Evolutionary conservation across 2,888 invertebrate species (phyloP).

Genomic region (Cordylochernes scorpioides): DNA sequence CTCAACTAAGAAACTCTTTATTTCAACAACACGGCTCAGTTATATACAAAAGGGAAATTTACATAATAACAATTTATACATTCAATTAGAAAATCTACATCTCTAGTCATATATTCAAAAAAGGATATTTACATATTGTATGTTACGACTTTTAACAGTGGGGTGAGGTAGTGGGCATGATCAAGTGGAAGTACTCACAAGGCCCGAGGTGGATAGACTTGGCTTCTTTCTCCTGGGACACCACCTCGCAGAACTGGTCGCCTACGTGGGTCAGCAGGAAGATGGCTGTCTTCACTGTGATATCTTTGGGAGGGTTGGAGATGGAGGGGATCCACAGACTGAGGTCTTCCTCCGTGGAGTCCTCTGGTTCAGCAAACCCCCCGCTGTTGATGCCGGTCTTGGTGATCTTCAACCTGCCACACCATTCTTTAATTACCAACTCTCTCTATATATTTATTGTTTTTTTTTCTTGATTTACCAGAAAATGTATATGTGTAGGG

Average conservation of each 20-base stretch:
- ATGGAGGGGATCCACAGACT: constrained; percentile 56
- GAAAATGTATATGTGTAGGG: too few relatives aligned
- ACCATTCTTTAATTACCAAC: too few relatives aligned
- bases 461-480: neutral
- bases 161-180: too few relatives aligned
- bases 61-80: too few relatives aligned
- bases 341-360: constrained; percentile 36
- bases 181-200: too few relatives aligned
- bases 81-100: too few relatives aligned
- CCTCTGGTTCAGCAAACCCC: constrained; percentile 72
- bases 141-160: too few relatives aligned
- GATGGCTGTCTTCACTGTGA: constrained; percentile 60
- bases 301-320: constrained; percentile 31
- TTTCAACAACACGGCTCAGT: too few relatives aligned
- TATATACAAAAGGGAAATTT: too few relatives aligned
- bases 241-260: constrained; percentile 77
- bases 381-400: constrained; percentile 63
- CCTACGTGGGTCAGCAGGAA: constrained; percentile 55
- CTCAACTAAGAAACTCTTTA: too few relatives aligned
- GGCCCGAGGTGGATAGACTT: constrained; percentile 9
- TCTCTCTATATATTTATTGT: neutral
- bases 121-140: too few relatives aligned
- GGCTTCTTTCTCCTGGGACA: constrained; percentile 62
- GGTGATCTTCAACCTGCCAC: constrained; percentile 45
- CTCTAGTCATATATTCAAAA: too few relatives aligned